Evolutionary conservation across 2,113 vertebrate species (phyloP).

Genomic region (Drymodes brunneopygia): DNA sequence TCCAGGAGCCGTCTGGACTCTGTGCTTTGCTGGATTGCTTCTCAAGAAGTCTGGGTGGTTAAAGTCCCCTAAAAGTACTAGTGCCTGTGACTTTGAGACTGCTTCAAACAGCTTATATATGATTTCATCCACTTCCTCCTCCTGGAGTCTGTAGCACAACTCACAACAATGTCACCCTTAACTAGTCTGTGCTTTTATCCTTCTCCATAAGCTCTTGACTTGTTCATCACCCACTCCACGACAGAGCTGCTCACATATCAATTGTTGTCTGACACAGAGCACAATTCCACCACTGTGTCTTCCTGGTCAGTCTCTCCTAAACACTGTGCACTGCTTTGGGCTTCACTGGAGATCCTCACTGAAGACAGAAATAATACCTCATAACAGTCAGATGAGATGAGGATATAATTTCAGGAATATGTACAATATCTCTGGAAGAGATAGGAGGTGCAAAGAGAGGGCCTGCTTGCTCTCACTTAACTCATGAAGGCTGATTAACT

Average conservation of each 20-base stretch:
- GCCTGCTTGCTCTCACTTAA: not conserved
- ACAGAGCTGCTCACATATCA: accelerated
- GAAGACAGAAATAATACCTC: not conserved
- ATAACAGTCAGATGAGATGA: not conserved
- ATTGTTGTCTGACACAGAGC: not conserved
- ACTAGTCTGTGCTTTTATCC: not conserved
- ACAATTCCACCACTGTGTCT: not conserved
- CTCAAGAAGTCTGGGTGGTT: not conserved
- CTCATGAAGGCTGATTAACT: not conserved
- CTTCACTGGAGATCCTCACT: not conserved
- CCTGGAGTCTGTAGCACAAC: not conserved
- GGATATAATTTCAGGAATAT: not conserved
- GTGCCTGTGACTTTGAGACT: not conserved
- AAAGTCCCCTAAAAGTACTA: not conserved
- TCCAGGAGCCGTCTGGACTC: not conserved
- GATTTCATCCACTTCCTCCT: not conserved
- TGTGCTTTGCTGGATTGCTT: not conserved
- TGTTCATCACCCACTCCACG: too few relatives aligned
- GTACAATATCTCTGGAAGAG: not conserved
- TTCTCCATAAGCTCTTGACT: not conserved
- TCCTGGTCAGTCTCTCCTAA: not conserved
- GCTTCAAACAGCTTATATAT: not conserved
- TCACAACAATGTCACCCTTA: not conserved
- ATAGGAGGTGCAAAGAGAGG: not conserved
- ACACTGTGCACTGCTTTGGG: accelerated